These are phyloP conservation scores for Rotaria sp. DNA, from an alignment of 2,888 invertebrate genomes.

Conservation along the genomic window DNA sequence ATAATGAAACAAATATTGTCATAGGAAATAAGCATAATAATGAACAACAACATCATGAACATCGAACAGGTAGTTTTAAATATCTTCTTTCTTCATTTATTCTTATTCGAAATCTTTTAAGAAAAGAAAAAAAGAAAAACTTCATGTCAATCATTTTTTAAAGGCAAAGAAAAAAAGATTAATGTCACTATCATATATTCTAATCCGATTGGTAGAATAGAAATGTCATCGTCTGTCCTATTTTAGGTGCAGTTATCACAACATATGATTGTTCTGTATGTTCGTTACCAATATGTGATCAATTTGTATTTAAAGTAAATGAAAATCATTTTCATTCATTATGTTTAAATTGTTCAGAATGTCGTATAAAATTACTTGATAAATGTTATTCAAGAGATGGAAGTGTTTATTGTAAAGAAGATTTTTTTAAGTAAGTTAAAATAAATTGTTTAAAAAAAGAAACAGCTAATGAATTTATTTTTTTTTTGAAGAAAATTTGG, in stretches of 20 bases:
- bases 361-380: conserved; percentile 80
- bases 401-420: conserved; percentile 91
- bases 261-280: conserved; percentile 96
- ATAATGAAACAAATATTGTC: conserved; percentile 15
- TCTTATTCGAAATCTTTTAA: background rate
- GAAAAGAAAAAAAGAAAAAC: background rate
- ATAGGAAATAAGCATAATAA: conserved; percentile 4
- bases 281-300: conserved; percentile 86
- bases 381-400: conserved; percentile 95
- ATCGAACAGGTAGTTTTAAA: background rate
- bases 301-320: conserved; percentile 65
- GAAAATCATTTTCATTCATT: conserved; percentile 94
- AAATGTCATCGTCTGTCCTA: background rate
- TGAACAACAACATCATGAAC: background rate
- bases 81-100: background rate
- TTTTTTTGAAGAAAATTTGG: conserved; percentile 76
- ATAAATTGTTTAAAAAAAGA: too few species aligned
- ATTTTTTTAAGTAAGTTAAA: conserved; percentile 89
- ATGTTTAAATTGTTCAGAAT: conserved; percentile 91
- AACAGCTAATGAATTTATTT: background rate
- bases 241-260: conserved; percentile 64
- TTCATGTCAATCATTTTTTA: too few species aligned
- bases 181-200: background rate
- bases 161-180: background rate
- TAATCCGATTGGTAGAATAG: conserved; percentile 1